Evolutionary conservation across 2,888 invertebrate genomes (phyloP).

Genomic region (Microplitis deprimator): DNA sequence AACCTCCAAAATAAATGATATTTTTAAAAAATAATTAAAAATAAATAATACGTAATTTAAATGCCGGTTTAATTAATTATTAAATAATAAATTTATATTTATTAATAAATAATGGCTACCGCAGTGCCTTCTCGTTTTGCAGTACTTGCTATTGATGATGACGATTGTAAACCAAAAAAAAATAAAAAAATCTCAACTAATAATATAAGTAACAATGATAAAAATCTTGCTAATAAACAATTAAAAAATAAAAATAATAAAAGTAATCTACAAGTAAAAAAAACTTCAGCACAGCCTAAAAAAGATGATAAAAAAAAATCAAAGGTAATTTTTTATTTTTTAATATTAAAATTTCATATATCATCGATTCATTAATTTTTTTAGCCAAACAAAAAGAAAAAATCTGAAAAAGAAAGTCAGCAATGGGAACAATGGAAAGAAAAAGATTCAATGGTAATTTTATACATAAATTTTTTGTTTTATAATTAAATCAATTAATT

Average conservation of each 20-base stretch:
- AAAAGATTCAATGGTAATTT: constrained; percentile 77
- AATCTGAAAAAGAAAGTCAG: constrained; percentile 73
- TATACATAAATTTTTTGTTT: neutral
- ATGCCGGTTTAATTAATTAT: neutral
- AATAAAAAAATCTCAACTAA: constrained; percentile 65
- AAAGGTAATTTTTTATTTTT: constrained; percentile 41
- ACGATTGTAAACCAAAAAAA: constrained; percentile 74
- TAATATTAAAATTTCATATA: neutral
- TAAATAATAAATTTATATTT: neutral
- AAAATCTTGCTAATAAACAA: constrained; percentile 47
- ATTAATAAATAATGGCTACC: constrained; percentile 73
- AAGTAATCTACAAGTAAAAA: constrained; percentile 52
- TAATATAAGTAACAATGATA: neutral
- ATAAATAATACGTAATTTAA: neutral
- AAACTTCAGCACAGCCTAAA: constrained; percentile 46
- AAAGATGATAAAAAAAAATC: constrained; percentile 61
- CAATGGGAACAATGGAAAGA: constrained; percentile 85
- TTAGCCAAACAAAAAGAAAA: constrained; percentile 71
- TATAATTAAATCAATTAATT: neutral
- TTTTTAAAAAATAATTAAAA: neutral
- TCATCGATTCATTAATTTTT: constrained; percentile 51
- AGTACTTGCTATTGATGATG: constrained; percentile 82
- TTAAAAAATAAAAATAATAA: constrained; percentile 64
- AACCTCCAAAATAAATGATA: neutral
- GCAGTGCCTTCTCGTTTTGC: constrained; percentile 82